Conservation (phyloP, 2,113 vertebrate species). For the Tragulus kanchil region DNA sequence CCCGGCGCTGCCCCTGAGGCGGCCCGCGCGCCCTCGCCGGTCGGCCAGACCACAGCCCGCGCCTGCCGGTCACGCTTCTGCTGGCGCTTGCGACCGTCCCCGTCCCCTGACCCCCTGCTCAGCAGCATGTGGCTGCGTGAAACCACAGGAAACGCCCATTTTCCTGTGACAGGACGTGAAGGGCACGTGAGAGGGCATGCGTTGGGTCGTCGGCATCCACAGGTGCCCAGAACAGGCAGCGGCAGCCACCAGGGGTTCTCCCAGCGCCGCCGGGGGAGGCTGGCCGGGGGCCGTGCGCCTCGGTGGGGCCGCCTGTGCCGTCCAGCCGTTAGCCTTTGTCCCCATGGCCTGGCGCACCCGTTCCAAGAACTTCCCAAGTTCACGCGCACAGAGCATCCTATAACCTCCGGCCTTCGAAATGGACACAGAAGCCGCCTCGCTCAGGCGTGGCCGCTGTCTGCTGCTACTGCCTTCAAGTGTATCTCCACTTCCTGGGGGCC, state of each 20-base stretch:
- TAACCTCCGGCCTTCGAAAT: neutral
- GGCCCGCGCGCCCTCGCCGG: rapidly evolving
- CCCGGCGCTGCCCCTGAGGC: rapidly evolving
- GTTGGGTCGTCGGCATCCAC: neutral
- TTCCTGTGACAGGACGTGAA: neutral
- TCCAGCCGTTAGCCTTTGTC: neutral
- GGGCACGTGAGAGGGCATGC: neutral
- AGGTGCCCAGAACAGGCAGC: neutral
- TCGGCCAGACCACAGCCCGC: neutral
- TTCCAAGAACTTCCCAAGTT: neutral
- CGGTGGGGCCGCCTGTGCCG: neutral
- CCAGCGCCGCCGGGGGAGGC: neutral
- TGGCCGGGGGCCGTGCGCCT: neutral
- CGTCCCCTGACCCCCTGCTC: constrained; percentile 29
- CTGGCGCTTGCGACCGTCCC: constrained; percentile 61
- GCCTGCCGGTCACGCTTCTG: neutral
- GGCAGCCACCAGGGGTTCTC: neutral
- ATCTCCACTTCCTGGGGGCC: neutral
- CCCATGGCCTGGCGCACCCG: neutral
- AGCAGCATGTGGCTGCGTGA: constrained; percentile 62
- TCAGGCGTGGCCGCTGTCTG: neutral
- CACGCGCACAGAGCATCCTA: neutral
- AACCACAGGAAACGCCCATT: constrained; percentile 50
- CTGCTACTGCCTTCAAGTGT: neutral
- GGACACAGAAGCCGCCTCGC: neutral